Base-by-base conservation (phyloP, 2,888 invertebrate genomes). In the Drosophila eohydei region DNA sequence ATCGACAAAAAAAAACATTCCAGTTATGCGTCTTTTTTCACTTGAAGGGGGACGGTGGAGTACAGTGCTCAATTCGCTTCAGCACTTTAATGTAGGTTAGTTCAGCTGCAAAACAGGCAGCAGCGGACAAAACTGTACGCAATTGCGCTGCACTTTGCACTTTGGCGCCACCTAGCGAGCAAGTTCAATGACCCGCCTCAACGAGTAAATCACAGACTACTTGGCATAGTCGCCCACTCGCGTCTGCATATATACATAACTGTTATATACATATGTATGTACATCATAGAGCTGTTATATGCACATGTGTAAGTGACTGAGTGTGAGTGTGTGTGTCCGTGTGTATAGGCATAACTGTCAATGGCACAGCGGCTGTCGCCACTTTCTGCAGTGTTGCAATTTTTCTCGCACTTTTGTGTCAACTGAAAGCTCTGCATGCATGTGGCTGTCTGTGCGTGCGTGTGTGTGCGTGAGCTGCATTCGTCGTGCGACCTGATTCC, bases 131-230 rank as follows among this genome's bases (percentile, higher is more conserved):
- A 68, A 83, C 86, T 73, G 88, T 44, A 58, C 63, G 71, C 71
- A 76, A 69, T 66, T 38, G 14, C 21, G 16, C 44, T 66, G 81
- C 87, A 87, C 87, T 67, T 63, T 67, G 71, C 71, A 78, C 82
- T 88, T 85, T 80, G 74, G 83, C 83, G 83, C 88, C 83, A 83
- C 74, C 86, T 88, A 88, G 78, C 69, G 72, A 54, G 55, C 72
- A 81, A 87, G 84, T 84, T 84, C 83, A 84, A 83, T 86, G 83
- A 84, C 89, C 83, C 84, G 76, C 77, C 78, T 78, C 78, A 78
- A 78, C 73, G 86, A 84, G 86, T 78, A 88, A 84, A 84, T 88
- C 83, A 86, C 88, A 83, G 84, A 84, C 87, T 72, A 80, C 78
- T 82, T 84, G 87, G 87, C 78, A 75, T 61, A 71, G 75, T 71